Evolutionary conservation across 64 coral and sea anemone genomes (phyloP).

Genomic region (Catalaphyllia jardinei): DNA sequence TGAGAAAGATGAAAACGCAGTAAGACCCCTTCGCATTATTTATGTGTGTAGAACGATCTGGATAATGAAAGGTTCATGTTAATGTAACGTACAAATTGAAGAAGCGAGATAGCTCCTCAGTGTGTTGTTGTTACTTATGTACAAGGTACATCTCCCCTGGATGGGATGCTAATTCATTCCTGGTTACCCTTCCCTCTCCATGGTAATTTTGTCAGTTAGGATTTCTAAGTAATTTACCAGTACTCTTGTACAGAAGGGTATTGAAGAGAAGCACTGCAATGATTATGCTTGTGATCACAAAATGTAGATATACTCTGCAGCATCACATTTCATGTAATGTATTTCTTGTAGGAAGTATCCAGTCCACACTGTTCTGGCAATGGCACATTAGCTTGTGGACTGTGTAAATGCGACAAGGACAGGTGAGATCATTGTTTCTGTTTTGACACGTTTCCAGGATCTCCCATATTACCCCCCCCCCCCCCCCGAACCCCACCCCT

Average conservation of each 20-base stretch:
- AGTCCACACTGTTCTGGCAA: constrained; percentile 31
- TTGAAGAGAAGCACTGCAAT: too few relatives aligned
- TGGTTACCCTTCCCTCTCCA: not conserved
- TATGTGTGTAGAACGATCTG: not conserved
- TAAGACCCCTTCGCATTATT: not conserved
- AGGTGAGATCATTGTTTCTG: constrained; percentile 24
- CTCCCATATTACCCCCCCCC: too few relatives aligned
- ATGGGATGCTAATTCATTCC: not conserved
- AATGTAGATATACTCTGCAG: too few relatives aligned
- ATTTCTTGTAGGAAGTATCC: constrained; percentile 13
- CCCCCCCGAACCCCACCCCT: too few relatives aligned
- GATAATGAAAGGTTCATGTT: not conserved
- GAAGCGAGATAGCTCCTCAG: too few relatives aligned
- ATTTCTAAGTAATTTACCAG: too few relatives aligned
- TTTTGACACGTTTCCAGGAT: too few relatives aligned
- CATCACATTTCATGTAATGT: too few relatives aligned
- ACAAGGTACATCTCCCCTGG: not conserved
- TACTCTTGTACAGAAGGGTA: too few relatives aligned
- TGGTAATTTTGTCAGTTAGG: not conserved
- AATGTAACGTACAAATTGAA: too few relatives aligned
- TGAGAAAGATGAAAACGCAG: constrained; percentile 59
- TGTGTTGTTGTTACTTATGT: too few relatives aligned
- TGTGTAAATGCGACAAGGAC: constrained; percentile 41
- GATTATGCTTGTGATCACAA: too few relatives aligned
- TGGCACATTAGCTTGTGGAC: constrained; percentile 53